Percentiles rank a stretch among this genome's conserved stretches.
Evolutionary conservation across 2,888 invertebrate species (phyloP).

Genomic region (Pristionchus japonicus): DNA sequence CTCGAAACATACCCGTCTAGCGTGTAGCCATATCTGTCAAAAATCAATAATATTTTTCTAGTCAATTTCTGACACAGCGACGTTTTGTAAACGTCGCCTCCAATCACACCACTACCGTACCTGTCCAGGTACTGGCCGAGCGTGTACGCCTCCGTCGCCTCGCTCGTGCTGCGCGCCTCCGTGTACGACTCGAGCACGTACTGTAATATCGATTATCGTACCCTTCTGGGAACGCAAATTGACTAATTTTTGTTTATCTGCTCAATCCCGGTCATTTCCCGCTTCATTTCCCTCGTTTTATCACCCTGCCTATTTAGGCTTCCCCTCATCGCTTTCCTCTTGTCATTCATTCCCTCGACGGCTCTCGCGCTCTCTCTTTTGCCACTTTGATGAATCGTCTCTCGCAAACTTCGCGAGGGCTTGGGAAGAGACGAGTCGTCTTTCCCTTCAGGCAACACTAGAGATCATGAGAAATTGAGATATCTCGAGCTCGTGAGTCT

Average conservation of each 20-base stretch:
- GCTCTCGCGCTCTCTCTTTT: not conserved
- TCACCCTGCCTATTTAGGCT: not conserved
- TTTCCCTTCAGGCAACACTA: not conserved
- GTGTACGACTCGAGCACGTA: constrained; percentile 74
- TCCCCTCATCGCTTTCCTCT: not conserved
- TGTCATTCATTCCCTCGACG: not conserved
- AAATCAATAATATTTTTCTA: not conserved
- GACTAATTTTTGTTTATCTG: not conserved
- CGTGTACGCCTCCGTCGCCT: constrained; percentile 67
- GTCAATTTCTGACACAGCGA: not conserved
- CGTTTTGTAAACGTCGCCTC: not conserved
- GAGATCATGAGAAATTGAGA: not conserved
- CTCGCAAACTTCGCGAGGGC: not conserved
- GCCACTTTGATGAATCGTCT: constrained; percentile 9
- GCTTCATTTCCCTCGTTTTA: not conserved
- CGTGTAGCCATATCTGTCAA: constrained; percentile 1
- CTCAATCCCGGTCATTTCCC: not conserved
- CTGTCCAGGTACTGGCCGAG: constrained; percentile 42
- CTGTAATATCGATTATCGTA: constrained; percentile 51
- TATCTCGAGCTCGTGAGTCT: not conserved
- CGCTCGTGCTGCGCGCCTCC: constrained; percentile 70
- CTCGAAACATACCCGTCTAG: not conserved
- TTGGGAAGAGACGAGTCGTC: not conserved
- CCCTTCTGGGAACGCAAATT: not conserved
- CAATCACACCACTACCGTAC: not conserved